Evolutionary conservation across 2,797 vertebrate species (phyloP), one percentile per base, ranked within the genome.

Genomic region (Microctenopoma steveboyesi): DNA sequence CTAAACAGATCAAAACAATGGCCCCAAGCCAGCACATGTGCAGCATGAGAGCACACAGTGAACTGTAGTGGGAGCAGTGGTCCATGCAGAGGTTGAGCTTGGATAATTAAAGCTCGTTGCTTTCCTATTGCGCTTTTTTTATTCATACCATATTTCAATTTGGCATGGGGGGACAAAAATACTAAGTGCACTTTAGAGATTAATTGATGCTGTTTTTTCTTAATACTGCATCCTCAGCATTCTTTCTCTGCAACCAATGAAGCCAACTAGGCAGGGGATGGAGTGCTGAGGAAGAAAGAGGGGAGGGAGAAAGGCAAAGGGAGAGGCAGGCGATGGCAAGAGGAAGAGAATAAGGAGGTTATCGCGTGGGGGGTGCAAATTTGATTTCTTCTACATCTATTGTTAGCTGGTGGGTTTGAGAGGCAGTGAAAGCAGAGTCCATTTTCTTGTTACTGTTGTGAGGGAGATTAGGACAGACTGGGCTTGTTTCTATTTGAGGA

Each of bases 91-190:
- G 85, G 79, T 73, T 80, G 71, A 83, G 81, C 82, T 84, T 90
- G 74, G 82, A 90, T 88, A 90, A 91, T 91, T 90, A 89, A 91
- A 90, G 82, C 91, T 87, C 81, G 92, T 92, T 89, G 90, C 82
- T 88, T 91, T 88, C 82, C 79, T 82, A 84, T 83, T 85, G 77
- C 56, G 28, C 76, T 71, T 81, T 87, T 76, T 69, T 55, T 72
- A 90, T 93, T 90, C 88, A 93, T 90, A 87, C 85, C 50, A 78
- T 92, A 91, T 94, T 93, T 92, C 90, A 90, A 92, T 94, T 94
- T 92, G 85, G 88, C 82, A 89, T 84, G 64, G 59, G 82, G 57
- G 69, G 81, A 82, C 1, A 75, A 80, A 75, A 81, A 89, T 91
- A 92, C 90, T 88, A 91, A 91, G 89, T 91, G 91, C 90, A 92